A percentile compares a stretch with the other conserved stretches of the same genome.
Conservation (phyloP, 2,888 invertebrate genomes). For the Philereme vetulata region DNA sequence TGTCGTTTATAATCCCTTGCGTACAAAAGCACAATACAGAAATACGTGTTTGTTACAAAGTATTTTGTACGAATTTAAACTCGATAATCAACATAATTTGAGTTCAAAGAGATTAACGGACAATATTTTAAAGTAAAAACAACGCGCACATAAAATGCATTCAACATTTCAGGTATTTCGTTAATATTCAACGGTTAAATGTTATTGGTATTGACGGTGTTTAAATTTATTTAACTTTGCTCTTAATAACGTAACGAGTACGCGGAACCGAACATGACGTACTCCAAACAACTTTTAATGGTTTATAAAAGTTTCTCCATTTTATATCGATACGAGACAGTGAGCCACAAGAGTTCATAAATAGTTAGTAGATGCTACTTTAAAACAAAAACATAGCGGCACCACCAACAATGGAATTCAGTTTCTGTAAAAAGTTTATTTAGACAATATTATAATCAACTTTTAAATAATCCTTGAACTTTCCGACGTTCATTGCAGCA, state of each 20-base stretch:
- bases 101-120: slow-evolving; percentile 5
- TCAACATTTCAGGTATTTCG: too few species aligned
- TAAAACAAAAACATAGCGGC: too few species aligned
- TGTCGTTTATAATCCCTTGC: slow-evolving; percentile 40
- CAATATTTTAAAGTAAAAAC: background rate
- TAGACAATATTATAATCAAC: too few species aligned
- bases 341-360: too few species aligned
- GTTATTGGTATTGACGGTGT: slow-evolving; percentile 12
- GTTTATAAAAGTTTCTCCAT: background rate
- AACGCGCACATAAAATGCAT: background rate
- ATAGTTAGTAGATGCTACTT: too few species aligned
- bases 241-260: slow-evolving; percentile 4
- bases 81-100: slow-evolving; percentile 9
- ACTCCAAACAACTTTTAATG: slow-evolving; percentile 10
- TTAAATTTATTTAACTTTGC: background rate
- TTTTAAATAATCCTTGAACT: too few species aligned
- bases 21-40: slow-evolving; percentile 15
- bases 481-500: too few species aligned
- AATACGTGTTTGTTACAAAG: slow-evolving; percentile 18
- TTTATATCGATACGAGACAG: background rate
- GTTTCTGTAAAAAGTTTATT: too few species aligned
- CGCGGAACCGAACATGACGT: background rate
- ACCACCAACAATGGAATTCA: too few species aligned
- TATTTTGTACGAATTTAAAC: slow-evolving; percentile 11
- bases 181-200: background rate